phyloP scores from a whole-genome alignment of 2,797 vertebrate species.

The Sylvia borin region DNA sequence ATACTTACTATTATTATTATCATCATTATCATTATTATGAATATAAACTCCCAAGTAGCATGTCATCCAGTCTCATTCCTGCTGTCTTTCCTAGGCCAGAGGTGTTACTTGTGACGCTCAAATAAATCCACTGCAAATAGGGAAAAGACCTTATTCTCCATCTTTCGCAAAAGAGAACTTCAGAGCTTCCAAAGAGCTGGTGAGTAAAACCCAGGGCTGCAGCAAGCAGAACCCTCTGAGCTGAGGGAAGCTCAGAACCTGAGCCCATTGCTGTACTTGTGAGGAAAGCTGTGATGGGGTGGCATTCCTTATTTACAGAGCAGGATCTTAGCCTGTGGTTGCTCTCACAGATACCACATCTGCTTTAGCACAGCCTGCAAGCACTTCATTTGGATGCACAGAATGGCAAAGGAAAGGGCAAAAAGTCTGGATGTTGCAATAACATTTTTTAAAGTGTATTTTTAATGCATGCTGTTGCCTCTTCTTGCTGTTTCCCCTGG shows the following conservation, averaged over 20 bases:
- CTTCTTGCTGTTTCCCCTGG: background rate
- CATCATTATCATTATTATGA: background rate
- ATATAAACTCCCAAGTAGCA: background rate
- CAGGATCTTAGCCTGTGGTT: background rate
- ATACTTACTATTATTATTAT: background rate
- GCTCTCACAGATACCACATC: background rate
- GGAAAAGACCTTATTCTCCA: slow-evolving; percentile 53
- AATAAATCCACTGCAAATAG: slow-evolving; percentile 83
- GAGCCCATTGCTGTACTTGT: background rate
- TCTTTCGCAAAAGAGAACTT: slow-evolving; percentile 86
- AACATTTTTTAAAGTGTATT: background rate
- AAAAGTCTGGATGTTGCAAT: background rate
- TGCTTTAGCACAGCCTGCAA: background rate
- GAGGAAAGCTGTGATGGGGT: background rate
- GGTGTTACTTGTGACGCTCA: slow-evolving; percentile 80
- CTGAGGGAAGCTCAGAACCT: background rate
- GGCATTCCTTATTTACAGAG: background rate
- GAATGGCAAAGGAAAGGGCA: background rate
- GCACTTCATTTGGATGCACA: background rate
- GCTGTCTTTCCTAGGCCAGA: slow-evolving; percentile 58
- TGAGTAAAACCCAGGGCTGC: slow-evolving; percentile 64
- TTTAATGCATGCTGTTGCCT: background rate
- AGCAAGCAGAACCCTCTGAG: background rate
- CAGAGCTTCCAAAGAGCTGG: slow-evolving; percentile 77
- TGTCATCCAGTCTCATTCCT: background rate